Percentiles rank a stretch among this genome's conserved stretches.
phyloP scores from a whole-genome alignment of 2,888 invertebrate species.

The Dromius quadrimaculatus region DNA sequence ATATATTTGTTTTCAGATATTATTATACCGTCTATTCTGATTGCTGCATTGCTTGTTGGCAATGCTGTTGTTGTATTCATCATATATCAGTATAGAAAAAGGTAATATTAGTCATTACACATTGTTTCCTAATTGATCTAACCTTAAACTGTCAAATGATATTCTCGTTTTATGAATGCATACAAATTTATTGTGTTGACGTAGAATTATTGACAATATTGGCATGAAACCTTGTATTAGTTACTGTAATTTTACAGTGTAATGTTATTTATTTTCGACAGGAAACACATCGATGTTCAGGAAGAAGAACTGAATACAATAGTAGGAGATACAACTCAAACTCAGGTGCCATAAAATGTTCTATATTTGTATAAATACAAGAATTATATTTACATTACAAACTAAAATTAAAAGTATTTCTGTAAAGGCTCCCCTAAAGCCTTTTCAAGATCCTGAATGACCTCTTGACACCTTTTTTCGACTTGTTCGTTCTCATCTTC shows the following conservation, averaged over 20 bases:
- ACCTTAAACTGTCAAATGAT: neutral
- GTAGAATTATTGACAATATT: too few species aligned
- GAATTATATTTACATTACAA: too few species aligned
- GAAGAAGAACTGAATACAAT: constrained; percentile 47
- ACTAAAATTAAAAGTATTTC: constrained; percentile 78
- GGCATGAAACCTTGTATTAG: neutral
- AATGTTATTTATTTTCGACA: constrained; percentile 21
- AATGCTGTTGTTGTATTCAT: constrained; percentile 81
- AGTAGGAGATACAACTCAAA: constrained; percentile 29
- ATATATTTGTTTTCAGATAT: constrained; percentile 26
- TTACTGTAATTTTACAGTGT: neutral
- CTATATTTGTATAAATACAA: too few species aligned
- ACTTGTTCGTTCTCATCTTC: constrained; percentile 90
- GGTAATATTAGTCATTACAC: constrained; percentile 65
- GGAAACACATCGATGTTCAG: constrained; percentile 42
- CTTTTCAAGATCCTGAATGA: constrained; percentile 86
- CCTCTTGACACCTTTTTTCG: constrained; percentile 82
- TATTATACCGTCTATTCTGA: constrained; percentile 45
- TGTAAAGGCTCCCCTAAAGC: constrained; percentile 91
- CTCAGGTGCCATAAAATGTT: constrained; percentile 49
- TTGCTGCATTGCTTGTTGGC: constrained; percentile 38
- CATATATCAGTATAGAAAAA: constrained; percentile 79
- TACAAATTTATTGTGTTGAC: too few species aligned
- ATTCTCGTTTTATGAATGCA: too few species aligned
- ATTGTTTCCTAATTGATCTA: neutral